Percentiles rank a stretch among this genome's conserved stretches.
Evolutionary conservation across 2,888 invertebrate species (phyloP).

Genomic region (Endomychus coccineus): DNA sequence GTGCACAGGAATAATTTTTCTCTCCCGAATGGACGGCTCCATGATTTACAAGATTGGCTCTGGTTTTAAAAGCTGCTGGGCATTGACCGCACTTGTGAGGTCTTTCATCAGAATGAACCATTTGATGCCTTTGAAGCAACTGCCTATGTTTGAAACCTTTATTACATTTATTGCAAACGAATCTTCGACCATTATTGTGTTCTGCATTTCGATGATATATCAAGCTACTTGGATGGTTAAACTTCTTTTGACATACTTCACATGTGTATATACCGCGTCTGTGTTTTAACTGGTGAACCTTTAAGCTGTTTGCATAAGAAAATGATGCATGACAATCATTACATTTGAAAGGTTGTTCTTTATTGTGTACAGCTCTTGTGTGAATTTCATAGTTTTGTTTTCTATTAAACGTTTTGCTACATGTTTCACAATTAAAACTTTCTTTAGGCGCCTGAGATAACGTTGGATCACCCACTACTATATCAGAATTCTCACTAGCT

Average conservation of each 20-base stretch:
- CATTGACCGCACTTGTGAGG: conserved; percentile 57
- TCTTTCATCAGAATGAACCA: conserved; percentile 66
- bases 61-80: conserved; percentile 59
- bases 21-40: conserved; percentile 64
- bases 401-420: conserved; percentile 53
- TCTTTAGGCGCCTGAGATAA: too few relatives aligned
- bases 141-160: conserved; percentile 70
- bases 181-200: conserved; percentile 44
- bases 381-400: conserved; percentile 56
- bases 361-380: conserved; percentile 52
- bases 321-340: conserved; percentile 53
- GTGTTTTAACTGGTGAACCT: conserved; percentile 50
- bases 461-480: too few relatives aligned
- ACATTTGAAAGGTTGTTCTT: conserved; percentile 53
- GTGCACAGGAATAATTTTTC: conserved; percentile 52
- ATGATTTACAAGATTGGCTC: conserved; percentile 65
- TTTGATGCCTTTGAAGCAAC: conserved; percentile 66
- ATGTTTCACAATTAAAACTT: conserved; percentile 27
- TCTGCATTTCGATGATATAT: conserved; percentile 66
- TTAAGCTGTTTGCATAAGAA: conserved; percentile 54
- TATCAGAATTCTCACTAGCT: too few relatives aligned
- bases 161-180: conserved; percentile 67
- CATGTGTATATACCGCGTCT: conserved; percentile 28
- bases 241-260: conserved; percentile 37
- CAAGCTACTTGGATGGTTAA: conserved; percentile 66